Evolutionary conservation across 2,797 vertebrate genomes (phyloP), one percentile per base, ranked within the genome.

Genomic region (Amblyraja radiata): DNA sequence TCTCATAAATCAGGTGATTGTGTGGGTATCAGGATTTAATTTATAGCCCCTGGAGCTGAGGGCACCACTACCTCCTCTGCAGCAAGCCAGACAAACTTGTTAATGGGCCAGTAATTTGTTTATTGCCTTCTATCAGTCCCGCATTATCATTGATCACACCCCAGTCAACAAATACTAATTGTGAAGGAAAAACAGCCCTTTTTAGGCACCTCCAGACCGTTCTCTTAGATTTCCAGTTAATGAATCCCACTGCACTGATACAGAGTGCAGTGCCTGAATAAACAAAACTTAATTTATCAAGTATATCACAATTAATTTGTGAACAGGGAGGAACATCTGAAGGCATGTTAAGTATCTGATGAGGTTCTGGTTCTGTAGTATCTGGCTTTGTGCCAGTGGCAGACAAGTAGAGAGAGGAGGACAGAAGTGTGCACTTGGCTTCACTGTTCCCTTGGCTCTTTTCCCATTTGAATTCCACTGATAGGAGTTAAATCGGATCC

Each of bases 401-500:
- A 96, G 94, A 96, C 94, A 96, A 95, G 95, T 96, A 96, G 96
- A 95, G 94, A 95, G 93, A 93, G 93, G 93, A 93, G 93, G 94
- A 77, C 90, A 86, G 93, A 94, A 94, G 94, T 94, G 93, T 94
- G 32, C 93, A 94, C 93, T 95, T 94, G 94, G 95, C 94, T 96
- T 94, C 93, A 94, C 88, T 84, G 90, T 95, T 97, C 96, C 96
- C 96, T 96, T 96, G 96, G 95, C 95, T 96, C 95, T 95, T 97
- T 96, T 95, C 92, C 80, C 80, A 93, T 96, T 97, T 96, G 96
- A 97, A 96, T 97, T 96, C 96, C 96, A 96, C 95, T 96, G 96
- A 97, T 96, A 97, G 94, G 94, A 96, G 95, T 97, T 97, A 97
- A 98, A 97, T 97, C 96, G 96, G 95, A 93, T 95, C 7, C 95